Evolutionary conservation across 2,888 invertebrate species (phyloP).

Genomic region (Trachelus troglodyta): DNA sequence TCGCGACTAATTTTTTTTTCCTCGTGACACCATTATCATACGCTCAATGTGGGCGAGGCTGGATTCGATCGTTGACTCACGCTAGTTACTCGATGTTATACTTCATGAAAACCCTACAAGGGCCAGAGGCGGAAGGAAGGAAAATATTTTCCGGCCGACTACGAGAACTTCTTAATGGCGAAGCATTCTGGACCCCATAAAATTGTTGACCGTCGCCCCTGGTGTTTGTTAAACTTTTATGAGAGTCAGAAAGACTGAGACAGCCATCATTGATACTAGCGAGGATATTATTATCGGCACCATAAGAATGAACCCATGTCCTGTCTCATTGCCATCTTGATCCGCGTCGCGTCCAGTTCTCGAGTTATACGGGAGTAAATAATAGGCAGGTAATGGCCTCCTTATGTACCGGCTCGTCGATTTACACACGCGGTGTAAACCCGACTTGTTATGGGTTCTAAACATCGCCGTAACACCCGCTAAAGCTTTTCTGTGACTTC

Average conservation of each 20-base stretch:
- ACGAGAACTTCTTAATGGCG: no score
- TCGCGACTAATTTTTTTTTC: no score
- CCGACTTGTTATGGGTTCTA: slow-evolving; percentile 1
- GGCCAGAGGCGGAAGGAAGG: no score
- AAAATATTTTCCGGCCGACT: no score
- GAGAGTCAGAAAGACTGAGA: slow-evolving; percentile 14
- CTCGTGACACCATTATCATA: no score
- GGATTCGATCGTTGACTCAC: no score
- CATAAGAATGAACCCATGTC: no score
- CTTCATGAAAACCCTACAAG: no score
- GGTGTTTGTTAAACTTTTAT: slow-evolving; percentile 31
- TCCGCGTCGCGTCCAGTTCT: background rate
- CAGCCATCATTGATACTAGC: background rate
- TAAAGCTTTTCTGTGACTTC: background rate
- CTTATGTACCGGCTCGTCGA: slow-evolving; percentile 1
- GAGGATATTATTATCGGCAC: background rate
- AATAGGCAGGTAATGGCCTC: slow-evolving; percentile 1
- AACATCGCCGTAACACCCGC: slow-evolving; percentile 1
- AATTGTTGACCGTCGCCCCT: slow-evolving; percentile 16
- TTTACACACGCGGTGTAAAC: background rate
- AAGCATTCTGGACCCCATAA: slow-evolving; percentile 10
- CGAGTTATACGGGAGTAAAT: slow-evolving; percentile 2
- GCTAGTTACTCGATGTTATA: no score
- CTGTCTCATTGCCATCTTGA: background rate
- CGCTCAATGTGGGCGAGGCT: no score